Evolutionary conservation across 1,140 invertebrate genomes (phyloP), one percentile per base, ranked within the genome.

Genomic region (Probaryconus sp.): DNA sequence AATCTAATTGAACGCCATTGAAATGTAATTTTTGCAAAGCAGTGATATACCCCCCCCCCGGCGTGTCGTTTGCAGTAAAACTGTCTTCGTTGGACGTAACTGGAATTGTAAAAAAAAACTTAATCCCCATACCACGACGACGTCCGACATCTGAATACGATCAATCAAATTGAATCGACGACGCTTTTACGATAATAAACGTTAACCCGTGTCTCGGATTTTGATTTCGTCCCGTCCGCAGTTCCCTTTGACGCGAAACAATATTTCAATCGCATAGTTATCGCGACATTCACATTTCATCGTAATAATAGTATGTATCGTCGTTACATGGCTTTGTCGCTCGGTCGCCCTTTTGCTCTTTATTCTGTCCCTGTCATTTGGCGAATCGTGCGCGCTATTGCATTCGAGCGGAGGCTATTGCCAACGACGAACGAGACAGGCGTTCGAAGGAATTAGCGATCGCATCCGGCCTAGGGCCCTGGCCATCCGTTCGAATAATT

Each of bases 401-500:
- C 18, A 16, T 24, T 24, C 21, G 7, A 7, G 3, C 21, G 21
- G 21, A 3, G 3, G 3, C 3, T 7, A 24, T 24, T 24, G 21
- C 3, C 21, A 3, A 7, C 21, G 21, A 24, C 21, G 21, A 24
- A 43, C 24, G 61, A 65, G 48, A 50, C 37, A 40, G 40, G 43
- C 50, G 61, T 65, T 65, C 48, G 65, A 64, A 71, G 47, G 61
- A 73, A 73, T 73, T 73, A 72, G 63, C 61, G 63, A 55, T 61
- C 51, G 51, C 53, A 71, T 56, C 21, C 69, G 51, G 61, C 55
- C 70, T 53, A 48, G 51, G 63, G 70, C 61, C 61, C 37, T 37
- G 47, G 5, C 42, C 51, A 24, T 68, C 50, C 53, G 61, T 61
- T 74, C 33, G 38, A 70, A 63, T 78, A 78, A 78, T 78, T 78